Percentiles rank a stretch among this genome's conserved stretches.
Evolutionary conservation across 2,113 vertebrate species (phyloP).

Genomic region (Tragelaphus scriptus): DNA sequence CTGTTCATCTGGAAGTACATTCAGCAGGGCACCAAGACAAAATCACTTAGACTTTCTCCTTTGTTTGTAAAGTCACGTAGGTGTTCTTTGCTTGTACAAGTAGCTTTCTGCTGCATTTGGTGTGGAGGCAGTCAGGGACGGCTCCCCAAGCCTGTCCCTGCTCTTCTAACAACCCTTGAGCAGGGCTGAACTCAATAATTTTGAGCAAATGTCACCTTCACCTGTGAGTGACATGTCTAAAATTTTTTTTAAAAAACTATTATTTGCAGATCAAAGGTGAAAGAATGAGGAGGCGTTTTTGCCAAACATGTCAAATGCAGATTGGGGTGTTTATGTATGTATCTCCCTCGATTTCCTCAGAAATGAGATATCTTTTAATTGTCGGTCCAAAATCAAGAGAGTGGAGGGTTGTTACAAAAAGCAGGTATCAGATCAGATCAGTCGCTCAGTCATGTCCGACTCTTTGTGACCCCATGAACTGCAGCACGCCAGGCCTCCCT

Average conservation of each 20-base stretch:
- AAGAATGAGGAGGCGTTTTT: neutral
- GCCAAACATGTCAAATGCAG: conserved; percentile 46
- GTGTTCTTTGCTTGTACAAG: neutral
- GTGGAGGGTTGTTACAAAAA: neutral
- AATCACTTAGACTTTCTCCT: neutral
- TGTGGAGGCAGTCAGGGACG: neutral
- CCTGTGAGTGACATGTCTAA: neutral
- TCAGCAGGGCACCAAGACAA: neutral
- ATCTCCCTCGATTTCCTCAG: conserved; percentile 35
- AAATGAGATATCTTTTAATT: conserved; percentile 9
- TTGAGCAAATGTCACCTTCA: conserved; percentile 13
- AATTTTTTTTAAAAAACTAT: neutral
- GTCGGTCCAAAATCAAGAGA: conserved; percentile 41
- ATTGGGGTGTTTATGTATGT: neutral
- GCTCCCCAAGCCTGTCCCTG: neutral
- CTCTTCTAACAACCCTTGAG: neutral
- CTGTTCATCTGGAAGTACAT: neutral
- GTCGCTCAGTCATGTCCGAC: no score
- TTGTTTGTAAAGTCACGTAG: neutral
- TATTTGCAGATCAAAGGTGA: conserved; percentile 33
- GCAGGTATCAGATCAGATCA: neutral
- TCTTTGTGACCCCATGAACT: no score
- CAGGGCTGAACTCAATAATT: neutral
- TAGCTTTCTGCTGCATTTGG: neutral
- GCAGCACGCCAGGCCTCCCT: no score